Percentiles rank a stretch among this genome's conserved stretches.
These are phyloP conservation scores for Ammodytes dubius DNA, from an alignment of 2,113 vertebrate species.

Conservation along the genomic window DNA sequence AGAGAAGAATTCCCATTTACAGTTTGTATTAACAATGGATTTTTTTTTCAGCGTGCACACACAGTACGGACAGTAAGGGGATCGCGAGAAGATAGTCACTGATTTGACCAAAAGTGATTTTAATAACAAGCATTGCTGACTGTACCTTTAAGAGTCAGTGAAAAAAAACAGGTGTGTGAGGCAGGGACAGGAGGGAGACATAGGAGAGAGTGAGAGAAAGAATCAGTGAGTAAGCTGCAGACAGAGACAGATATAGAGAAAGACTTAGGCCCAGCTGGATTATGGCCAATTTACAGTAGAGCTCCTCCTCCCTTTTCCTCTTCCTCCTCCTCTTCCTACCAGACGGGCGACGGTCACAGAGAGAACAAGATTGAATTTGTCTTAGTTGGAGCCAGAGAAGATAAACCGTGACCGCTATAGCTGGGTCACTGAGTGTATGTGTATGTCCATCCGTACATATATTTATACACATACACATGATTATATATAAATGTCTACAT, in stretches of 20 bases:
- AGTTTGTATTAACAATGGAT: too few relatives aligned
- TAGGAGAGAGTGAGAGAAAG: constrained; percentile 20
- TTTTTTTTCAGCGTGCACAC: too few relatives aligned
- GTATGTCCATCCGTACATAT: not conserved
- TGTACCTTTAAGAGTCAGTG: not conserved
- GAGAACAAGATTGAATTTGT: constrained; percentile 40
- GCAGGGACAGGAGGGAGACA: not conserved
- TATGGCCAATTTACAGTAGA: constrained; percentile 63
- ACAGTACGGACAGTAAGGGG: too few relatives aligned
- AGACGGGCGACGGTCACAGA: constrained; percentile 15
- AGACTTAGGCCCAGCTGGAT: constrained; percentile 54
- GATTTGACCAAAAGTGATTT: too few relatives aligned
- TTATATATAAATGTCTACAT: constrained; percentile 4
- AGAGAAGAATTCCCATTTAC: not conserved
- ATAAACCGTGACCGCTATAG: constrained; percentile 2
- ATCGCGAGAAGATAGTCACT: too few relatives aligned
- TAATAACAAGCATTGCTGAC: too few relatives aligned
- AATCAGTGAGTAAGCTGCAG: constrained; percentile 21
- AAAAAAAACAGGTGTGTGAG: not conserved
- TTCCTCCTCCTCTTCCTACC: not conserved
- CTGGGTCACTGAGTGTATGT: not conserved
- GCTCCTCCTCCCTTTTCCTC: constrained; percentile 21
- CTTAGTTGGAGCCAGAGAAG: constrained; percentile 10
- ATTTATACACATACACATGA: not conserved
- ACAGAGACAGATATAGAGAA: constrained; percentile 30